Conservation (phyloP, 2,888 invertebrate genomes). For the Cryptosula pallasiana region DNA sequence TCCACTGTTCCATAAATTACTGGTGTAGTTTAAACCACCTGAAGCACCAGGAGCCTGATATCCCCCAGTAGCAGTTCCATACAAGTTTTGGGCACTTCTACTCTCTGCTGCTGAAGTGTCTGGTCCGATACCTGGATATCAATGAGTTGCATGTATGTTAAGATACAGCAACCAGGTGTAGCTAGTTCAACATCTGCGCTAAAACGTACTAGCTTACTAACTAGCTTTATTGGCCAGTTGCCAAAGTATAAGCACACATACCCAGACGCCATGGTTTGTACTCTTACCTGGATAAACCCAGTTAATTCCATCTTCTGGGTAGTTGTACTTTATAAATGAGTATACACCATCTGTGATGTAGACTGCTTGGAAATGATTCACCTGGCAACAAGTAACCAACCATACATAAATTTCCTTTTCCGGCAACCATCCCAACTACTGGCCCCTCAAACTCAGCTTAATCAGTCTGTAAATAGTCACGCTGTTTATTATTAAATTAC, state of each 20-base stretch:
- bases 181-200: too few relatives aligned
- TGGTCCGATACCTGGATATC: not conserved
- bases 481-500: too few relatives aligned
- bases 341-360: constrained; percentile 26
- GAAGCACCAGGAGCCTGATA: not conserved
- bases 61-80: not conserved
- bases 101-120: not conserved
- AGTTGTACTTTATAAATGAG: constrained; percentile 26
- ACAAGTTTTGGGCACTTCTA: not conserved
- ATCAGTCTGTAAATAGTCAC: too few relatives aligned
- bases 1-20: not conserved
- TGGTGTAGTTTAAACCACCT: not conserved
- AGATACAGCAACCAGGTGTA: too few relatives aligned
- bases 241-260: too few relatives aligned
- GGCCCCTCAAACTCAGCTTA: too few relatives aligned
- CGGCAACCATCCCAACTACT: too few relatives aligned
- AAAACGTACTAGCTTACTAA: too few relatives aligned
- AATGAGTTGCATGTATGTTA: too few relatives aligned
- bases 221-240: too few relatives aligned
- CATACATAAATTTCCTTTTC: too few relatives aligned
- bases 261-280: too few relatives aligned
- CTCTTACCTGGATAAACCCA: constrained; percentile 26
- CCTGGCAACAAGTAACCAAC: not conserved
- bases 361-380: constrained; percentile 29
- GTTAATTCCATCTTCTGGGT: constrained; percentile 27